A percentile compares a stretch with the other conserved stretches of the same genome.
phyloP scores from a whole-genome alignment of 2,113 vertebrate species.

The Phrynosoma platyrhinos region DNA sequence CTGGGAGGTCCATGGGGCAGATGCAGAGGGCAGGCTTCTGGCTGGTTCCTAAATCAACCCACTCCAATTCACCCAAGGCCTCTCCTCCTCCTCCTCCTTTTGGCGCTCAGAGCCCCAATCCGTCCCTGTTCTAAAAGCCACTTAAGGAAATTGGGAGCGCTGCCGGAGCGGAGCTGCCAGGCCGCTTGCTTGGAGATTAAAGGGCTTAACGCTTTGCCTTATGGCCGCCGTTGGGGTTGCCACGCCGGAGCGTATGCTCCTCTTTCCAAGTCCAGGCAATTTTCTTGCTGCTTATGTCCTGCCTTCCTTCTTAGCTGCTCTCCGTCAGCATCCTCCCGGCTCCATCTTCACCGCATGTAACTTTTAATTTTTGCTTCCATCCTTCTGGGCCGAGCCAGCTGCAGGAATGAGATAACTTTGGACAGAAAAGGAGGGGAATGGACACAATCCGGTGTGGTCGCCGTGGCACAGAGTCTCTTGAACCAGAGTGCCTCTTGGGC shows the following conservation, averaged over 20 bases:
- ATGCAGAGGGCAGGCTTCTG: no score
- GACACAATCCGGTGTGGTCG: not conserved
- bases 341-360: no score
- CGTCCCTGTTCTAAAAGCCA: not conserved
- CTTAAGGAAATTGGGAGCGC: not conserved
- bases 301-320: no score
- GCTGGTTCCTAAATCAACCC: no score
- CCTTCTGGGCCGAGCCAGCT: no score
- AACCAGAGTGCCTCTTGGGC: no score
- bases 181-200: not conserved
- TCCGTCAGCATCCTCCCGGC: no score
- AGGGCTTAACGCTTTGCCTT: not conserved
- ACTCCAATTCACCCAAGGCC: no score
- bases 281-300: not conserved
- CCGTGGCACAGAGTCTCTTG: no score
- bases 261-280: not conserved
- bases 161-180: not conserved
- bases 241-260: not conserved
- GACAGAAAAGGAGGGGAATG: not conserved
- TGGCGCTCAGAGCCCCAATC: not conserved
- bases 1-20: no score
- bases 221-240: not conserved
- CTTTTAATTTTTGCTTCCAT: no score
- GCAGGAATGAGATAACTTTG: not conserved
- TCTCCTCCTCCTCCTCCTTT: not conserved